These are phyloP conservation scores for human (Homo sapiens) DNA, from an alignment of 2,113 vertebrate species.

Conservation along the genomic window GRCh38 chr1:54797001-54797500, in stretches of 20 bases:
- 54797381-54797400: too few species aligned
- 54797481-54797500: too few species aligned
- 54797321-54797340: neutral
- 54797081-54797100: neutral
- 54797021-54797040: fast-evolving
- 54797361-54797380: neutral
- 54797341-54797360: neutral
- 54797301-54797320: neutral
- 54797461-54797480: too few species aligned
- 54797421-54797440: too few species aligned
- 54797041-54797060: neutral
- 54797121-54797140: neutral
- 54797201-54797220: neutral
- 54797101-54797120: neutral
- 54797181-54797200: neutral
- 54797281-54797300: neutral
- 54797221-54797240: neutral
- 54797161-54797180: neutral
- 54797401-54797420: too few species aligned
- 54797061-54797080: neutral
- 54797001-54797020: neutral
- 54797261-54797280: too few species aligned
- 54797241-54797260: too few species aligned
- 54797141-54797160: neutral
- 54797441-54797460: too few species aligned